Percentiles rank a stretch among this genome's conserved stretches.
These are phyloP conservation scores for Calycopis cecrops DNA, from an alignment of 1,140 invertebrate genomes.

Conservation along the genomic window DNA sequence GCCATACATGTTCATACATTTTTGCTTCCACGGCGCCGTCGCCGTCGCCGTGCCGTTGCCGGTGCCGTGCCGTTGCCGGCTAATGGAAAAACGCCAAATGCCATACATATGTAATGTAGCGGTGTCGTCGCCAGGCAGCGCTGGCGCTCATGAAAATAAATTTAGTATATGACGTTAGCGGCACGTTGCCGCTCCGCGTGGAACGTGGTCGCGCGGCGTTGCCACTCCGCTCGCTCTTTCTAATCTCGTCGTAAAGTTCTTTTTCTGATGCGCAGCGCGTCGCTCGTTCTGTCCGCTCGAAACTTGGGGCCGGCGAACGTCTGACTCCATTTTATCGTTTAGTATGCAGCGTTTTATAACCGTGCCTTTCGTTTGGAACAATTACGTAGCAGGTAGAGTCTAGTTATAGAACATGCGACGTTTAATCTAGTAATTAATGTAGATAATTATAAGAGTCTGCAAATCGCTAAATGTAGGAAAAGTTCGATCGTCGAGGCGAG, in stretches of 20 bases:
- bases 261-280: slow-evolving; percentile 72
- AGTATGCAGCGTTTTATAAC: slow-evolving; percentile 62
- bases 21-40: too few species aligned
- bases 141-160: slow-evolving; percentile 73
- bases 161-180: slow-evolving; percentile 73
- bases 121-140: slow-evolving; percentile 55
- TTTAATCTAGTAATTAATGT: too few species aligned
- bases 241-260: slow-evolving; percentile 75
- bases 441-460: slow-evolving; percentile 29
- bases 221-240: slow-evolving; percentile 69
- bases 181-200: slow-evolving; percentile 62
- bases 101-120: slow-evolving; percentile 46
- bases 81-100: too few species aligned
- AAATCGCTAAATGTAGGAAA: slow-evolving; percentile 53
- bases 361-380: slow-evolving; percentile 17
- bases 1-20: too few species aligned
- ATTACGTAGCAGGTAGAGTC: neutral
- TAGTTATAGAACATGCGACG: neutral
- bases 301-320: slow-evolving; percentile 55
- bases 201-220: slow-evolving; percentile 68
- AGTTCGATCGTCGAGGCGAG: slow-evolving; percentile 61
- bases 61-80: too few species aligned
- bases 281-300: slow-evolving; percentile 65
- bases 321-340: slow-evolving; percentile 67
- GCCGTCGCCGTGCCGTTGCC: too few species aligned